phyloP scores from a whole-genome alignment of 2,113 vertebrate genomes.

The Hemicordylus capensis region DNA sequence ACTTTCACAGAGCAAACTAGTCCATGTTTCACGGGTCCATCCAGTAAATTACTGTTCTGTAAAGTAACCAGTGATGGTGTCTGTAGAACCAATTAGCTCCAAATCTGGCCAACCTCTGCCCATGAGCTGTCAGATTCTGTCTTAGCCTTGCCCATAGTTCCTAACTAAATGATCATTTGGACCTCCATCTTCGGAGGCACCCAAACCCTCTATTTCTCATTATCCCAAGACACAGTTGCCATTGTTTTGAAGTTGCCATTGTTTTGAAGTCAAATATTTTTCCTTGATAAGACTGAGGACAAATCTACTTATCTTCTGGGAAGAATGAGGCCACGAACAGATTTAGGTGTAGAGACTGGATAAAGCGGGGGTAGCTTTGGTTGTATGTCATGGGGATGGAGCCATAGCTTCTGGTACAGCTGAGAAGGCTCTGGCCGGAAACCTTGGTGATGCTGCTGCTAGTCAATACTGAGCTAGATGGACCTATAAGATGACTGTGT shows the following conservation, averaged over 20 bases:
- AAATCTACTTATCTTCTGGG: neutral
- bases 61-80: neutral
- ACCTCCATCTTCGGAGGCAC: neutral
- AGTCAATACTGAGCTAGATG: too few relatives aligned
- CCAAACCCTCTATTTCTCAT: neutral
- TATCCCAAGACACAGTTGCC: too few relatives aligned
- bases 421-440: too few relatives aligned
- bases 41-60: neutral
- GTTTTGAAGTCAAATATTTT: neutral
- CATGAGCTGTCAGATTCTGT: neutral
- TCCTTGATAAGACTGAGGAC: neutral
- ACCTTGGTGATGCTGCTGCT: too few relatives aligned
- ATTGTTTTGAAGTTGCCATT: neutral
- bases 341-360: neutral
- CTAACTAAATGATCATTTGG: neutral
- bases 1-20: neutral
- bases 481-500: too few relatives aligned
- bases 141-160: neutral
- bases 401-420: too few relatives aligned
- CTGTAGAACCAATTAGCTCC: neutral
- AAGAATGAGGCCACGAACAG: neutral
- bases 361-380: neutral
- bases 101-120: neutral
- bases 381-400: too few relatives aligned
- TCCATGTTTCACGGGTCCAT: neutral